Base-by-base conservation (phyloP, 2,888 invertebrate genomes). In the Ommatoiulus sabulosus region DNA sequence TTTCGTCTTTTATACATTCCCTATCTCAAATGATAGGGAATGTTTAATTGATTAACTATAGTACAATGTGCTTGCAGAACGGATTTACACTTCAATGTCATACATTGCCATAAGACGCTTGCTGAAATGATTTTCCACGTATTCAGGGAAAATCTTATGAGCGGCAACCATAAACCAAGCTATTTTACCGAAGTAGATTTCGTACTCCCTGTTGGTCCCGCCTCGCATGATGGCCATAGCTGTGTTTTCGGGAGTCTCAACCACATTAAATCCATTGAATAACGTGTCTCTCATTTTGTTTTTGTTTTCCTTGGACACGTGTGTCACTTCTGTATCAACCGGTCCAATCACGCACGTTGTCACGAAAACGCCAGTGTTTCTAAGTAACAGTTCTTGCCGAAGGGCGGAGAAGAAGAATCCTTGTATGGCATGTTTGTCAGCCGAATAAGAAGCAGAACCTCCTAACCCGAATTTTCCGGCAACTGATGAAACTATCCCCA, bases 401-500 rank as follows among this genome's bases (percentile, higher is more conserved):
- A 87, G n/a, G n/a, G 72, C 72, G 43, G 35, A 24, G 24, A 87
- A 87, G 24, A 87, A 87, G 0, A n/a, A n/a, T n/a, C 87, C 87
- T 1, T 87, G 87, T 15, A 87, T 4, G 3, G 87, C 87, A 20
- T 63, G 63, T 43, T 87, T 87, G 72, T 8, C 63, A 4, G 87
- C 24, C 20, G 35, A 63, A 43, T 87, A 87, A 2, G 63, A 24
- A 8, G 15, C 12, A 10, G 72, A 0, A 3, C 44, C 24, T 24
- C 72, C 20, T 15, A n/a, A 12, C 4, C 24, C 35, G 5, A 87
- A 15, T 20, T 87, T 87, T 92, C 92, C 92, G 89, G 92, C 91
- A 5, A 92, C 87, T 0, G 92, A 92, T 0, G 91, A 91, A 57
- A 92, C 90, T 4, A 92, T 92, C 7, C 92, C 91, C n/a, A n/a